Evolutionary conservation across 2,797 vertebrate species (phyloP), one percentile per base, ranked within the genome.

Genomic region (Syngnathus acus): DNA sequence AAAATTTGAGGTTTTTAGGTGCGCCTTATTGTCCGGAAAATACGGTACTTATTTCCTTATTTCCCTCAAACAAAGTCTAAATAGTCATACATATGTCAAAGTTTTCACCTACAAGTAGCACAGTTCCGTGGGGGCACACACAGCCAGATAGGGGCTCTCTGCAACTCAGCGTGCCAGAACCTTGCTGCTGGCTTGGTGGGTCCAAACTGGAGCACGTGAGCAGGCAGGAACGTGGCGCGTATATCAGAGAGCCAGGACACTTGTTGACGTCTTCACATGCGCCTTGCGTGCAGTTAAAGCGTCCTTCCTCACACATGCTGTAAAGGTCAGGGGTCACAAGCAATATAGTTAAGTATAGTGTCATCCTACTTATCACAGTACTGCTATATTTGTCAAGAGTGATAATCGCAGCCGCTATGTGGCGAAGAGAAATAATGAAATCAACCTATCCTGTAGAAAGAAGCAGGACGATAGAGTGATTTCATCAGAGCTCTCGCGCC

Each of bases 401-500:
- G 57, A 69, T 45, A 51, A 47, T 58, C 53, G 9, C 17, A 26
- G 85, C 37, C n/a, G 71, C 69, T 42, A 60, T 68, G 74, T 80
- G 82, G 85, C 70, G 66, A 87, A 90, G 89, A 92, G 79, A 89
- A 65, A 66, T 84, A 81, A 94, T 93, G 93, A 95, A 95, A 93
- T 87, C 94, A 91, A 88, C 92, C 93, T 94, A 93, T 94, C 93
- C 93, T 91, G 90, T 65, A 39, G n/a, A 42, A 75, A 62, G 55
- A 48, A 75, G 66, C 92, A 92, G 93, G 92, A 84, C 74, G 86
- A 90, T 93, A 93, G 93, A 88, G 82, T 77, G 90, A 91, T 92
- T 95, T 94, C 93, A 95, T 93, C 91, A 93, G 85, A 88, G 67
- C 73, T 84, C 92, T 89, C 76, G 72, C 72, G 81, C 90, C 89